Conservation (phyloP, 2,797 vertebrate genomes). For the Mergus octosetaceus region DNA sequence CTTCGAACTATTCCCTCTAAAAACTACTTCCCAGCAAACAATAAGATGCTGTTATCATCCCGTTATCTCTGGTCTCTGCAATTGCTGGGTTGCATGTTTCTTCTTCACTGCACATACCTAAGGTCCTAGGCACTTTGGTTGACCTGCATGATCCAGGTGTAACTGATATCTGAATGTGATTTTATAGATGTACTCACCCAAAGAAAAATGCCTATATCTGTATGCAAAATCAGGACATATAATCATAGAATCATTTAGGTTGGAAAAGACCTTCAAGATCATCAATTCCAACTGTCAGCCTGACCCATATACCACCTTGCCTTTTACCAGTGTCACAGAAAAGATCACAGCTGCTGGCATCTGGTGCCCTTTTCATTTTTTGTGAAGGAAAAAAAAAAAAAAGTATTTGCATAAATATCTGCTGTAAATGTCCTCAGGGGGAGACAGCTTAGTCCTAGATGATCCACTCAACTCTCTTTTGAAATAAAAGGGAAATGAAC, state of each 20-base stretch:
- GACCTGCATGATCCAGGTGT: neutral
- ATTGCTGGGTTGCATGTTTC: neutral
- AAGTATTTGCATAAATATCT: neutral
- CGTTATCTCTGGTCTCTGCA: neutral
- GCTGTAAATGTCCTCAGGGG: neutral
- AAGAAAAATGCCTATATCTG: neutral
- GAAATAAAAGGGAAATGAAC: neutral
- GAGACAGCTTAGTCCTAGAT: neutral
- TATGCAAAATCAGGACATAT: neutral
- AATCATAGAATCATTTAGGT: neutral
- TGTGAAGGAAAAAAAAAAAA: neutral
- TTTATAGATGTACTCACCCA: neutral
- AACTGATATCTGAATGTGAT: neutral
- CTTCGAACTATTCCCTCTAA: neutral
- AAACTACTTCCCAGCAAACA: neutral
- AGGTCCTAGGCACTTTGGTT: neutral
- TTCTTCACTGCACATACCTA: accelerated
- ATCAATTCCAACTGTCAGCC: neutral
- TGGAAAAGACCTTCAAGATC: neutral
- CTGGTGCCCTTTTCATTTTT: neutral
- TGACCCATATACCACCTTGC: neutral
- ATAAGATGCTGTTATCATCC: accelerated
- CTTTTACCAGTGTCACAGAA: neutral
- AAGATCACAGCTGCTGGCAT: neutral
- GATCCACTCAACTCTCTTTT: neutral